phyloP scores from a whole-genome alignment of 2,113 vertebrate genomes.

The Apodemus sylvaticus region DNA sequence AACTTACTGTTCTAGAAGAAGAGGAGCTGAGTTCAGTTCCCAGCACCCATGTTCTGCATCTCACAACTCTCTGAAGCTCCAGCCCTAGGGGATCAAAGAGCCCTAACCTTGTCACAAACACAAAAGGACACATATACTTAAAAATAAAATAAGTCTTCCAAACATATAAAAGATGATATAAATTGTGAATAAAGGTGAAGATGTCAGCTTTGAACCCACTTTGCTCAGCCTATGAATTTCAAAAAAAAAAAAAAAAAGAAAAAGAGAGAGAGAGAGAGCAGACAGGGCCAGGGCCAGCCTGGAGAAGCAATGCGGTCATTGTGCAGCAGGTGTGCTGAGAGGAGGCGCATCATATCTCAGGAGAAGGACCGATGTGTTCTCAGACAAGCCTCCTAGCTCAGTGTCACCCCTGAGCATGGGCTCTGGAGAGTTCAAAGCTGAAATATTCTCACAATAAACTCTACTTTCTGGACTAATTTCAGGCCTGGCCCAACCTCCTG shows the following conservation, averaged over 20 bases:
- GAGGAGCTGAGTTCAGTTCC: neutral
- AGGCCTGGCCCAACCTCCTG: slow-evolving; percentile 67
- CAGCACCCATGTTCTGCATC: neutral
- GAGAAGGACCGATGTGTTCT: neutral
- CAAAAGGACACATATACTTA: neutral
- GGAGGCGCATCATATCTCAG: neutral
- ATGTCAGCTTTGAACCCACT: neutral
- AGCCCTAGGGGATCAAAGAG: neutral
- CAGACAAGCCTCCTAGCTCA: neutral
- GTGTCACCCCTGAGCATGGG: neutral
- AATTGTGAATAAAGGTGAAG: neutral
- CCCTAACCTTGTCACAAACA: neutral
- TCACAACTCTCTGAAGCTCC: neutral
- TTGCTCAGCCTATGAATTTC: neutral
- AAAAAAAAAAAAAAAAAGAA: neutral
- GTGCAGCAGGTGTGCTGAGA: neutral
- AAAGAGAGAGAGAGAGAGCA: too few species aligned
- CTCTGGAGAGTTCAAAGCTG: slow-evolving; percentile 30
- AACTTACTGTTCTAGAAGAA: neutral
- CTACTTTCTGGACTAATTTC: slow-evolving; percentile 65
- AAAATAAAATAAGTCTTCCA: neutral
- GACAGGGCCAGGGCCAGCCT: neutral
- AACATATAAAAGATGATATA: neutral
- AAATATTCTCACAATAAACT: slow-evolving; percentile 47
- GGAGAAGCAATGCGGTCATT: neutral